Percentiles rank a stretch among this genome's conserved stretches.
phyloP scores from a whole-genome alignment of 2,113 vertebrate genomes.

The Benitochromis conjunctus region DNA sequence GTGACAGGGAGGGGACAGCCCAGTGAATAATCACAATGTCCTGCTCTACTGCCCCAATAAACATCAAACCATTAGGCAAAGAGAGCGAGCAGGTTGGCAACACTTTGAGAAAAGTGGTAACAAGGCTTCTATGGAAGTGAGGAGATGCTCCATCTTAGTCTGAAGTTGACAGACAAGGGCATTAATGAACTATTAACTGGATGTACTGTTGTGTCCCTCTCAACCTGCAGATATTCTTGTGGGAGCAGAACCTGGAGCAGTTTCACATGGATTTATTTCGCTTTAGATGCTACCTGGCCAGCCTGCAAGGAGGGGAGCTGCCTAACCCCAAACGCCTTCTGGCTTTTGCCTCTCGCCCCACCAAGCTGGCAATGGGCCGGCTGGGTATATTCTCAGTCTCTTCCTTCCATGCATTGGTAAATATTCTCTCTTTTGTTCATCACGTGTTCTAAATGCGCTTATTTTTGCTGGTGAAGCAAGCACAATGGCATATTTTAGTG shows the following conservation, averaged over 20 bases:
- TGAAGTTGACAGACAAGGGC: not conserved
- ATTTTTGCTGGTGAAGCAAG: not conserved
- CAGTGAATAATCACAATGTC: constrained; percentile 50
- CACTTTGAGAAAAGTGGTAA: not conserved
- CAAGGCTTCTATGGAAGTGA: not conserved
- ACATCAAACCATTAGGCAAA: constrained; percentile 24
- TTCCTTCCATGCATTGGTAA: constrained; percentile 92
- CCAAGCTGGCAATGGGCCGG: constrained; percentile 93
- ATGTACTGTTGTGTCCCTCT: not conserved
- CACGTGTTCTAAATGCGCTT: not conserved
- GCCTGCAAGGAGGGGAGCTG: constrained; percentile 92
- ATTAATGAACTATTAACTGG: not conserved
- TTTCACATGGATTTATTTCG: constrained; percentile 97
- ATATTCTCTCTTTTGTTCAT: not conserved
- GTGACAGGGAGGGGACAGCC: constrained; percentile 39
- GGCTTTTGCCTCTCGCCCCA: constrained; percentile 90
- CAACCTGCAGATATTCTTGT: constrained; percentile 84
- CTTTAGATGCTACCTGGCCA: constrained; percentile 90
- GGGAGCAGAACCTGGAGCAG: constrained; percentile 97
- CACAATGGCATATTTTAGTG: not conserved
- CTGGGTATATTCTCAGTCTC: constrained; percentile 94
- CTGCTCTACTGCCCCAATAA: constrained; percentile 54
- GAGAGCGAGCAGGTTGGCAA: constrained; percentile 15
- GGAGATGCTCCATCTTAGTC: not conserved
- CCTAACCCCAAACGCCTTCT: constrained; percentile 94